Evolutionary conservation across 2,888 invertebrate species (phyloP).

Genomic region (Gastracanthus pulcherrimus): DNA sequence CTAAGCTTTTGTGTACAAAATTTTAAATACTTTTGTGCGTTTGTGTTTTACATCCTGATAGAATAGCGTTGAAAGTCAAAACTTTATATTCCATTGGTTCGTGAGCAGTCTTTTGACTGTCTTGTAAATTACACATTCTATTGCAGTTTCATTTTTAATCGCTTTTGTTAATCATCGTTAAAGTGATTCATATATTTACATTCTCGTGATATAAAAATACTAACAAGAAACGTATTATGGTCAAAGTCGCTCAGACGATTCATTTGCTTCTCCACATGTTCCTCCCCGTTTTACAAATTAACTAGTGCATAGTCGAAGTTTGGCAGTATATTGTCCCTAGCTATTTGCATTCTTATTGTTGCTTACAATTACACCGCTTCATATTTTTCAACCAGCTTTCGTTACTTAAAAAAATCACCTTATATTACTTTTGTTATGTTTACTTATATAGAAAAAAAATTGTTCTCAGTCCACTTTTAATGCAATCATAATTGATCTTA

Average conservation of each 20-base stretch:
- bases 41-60: background rate
- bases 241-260: conserved; percentile 64
- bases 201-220: conserved; percentile 74
- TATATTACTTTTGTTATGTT: background rate
- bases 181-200: conserved; percentile 65
- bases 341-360: conserved; percentile 66
- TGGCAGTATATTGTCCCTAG: conserved; percentile 77
- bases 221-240: conserved; percentile 71
- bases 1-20: background rate
- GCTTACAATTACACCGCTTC: conserved; percentile 48
- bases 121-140: conserved; percentile 27
- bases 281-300: conserved; percentile 66
- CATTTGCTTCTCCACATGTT: conserved; percentile 59
- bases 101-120: conserved; percentile 31
- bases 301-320: conserved; percentile 74
- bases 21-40: conserved; percentile 34
- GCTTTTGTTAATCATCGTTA: conserved; percentile 46
- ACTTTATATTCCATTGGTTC: conserved; percentile 63
- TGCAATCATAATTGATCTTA: background rate
- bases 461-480: background rate
- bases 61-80: conserved; percentile 18
- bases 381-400: conserved; percentile 42
- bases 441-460: background rate
- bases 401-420: conserved; percentile 28
- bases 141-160: conserved; percentile 38